Conservation (phyloP, 1,140 invertebrate species). For the Drosophila bocqueti region DNA sequence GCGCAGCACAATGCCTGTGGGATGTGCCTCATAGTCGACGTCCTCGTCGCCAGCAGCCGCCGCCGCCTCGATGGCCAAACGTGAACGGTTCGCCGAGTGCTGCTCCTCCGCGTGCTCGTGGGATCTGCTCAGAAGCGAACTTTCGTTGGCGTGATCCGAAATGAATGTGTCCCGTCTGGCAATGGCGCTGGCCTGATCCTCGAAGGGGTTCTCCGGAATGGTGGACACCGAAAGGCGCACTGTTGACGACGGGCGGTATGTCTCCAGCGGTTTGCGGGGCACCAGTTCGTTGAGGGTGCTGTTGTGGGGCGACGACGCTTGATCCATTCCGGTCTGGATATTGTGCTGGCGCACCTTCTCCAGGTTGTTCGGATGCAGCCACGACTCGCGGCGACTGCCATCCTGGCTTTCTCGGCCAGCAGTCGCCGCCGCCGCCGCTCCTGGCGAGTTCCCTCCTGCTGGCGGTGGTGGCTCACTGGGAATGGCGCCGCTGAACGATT, state of each 20-base stretch:
- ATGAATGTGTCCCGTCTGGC: conserved; percentile 58
- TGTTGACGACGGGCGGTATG: conserved; percentile 46
- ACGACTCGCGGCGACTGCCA: conserved; percentile 73
- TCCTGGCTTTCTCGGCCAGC: conserved; percentile 35
- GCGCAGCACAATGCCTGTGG: conserved; percentile 88
- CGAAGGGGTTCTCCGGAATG: conserved; percentile 75
- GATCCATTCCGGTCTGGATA: conserved; percentile 63
- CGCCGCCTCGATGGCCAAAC: conserved; percentile 55
- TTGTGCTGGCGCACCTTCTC: conserved; percentile 79
- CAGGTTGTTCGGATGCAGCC: conserved; percentile 82
- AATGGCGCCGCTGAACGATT: conserved; percentile 63
- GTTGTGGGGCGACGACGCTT: conserved; percentile 57
- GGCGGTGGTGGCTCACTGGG: conserved; percentile 36
- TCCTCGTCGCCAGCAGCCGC: conserved; percentile 50
- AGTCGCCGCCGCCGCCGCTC: not conserved
- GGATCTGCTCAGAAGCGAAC: conserved; percentile 55
- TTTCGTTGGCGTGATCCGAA: conserved; percentile 68
- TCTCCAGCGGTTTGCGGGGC: conserved; percentile 76
- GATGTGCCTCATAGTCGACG: conserved; percentile 85
- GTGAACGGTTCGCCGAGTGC: conserved; percentile 20
- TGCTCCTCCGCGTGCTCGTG: conserved; percentile 40
- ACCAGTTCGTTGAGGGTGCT: conserved; percentile 73
- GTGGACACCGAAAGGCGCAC: conserved; percentile 69
- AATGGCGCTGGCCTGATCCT: conserved; percentile 64
- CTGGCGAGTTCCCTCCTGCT: not conserved